Percentiles rank a stretch among this genome's conserved stretches.
These are phyloP conservation scores for Cheilinus undulatus DNA, from an alignment of 2,113 vertebrate genomes.

Conservation along the genomic window DNA sequence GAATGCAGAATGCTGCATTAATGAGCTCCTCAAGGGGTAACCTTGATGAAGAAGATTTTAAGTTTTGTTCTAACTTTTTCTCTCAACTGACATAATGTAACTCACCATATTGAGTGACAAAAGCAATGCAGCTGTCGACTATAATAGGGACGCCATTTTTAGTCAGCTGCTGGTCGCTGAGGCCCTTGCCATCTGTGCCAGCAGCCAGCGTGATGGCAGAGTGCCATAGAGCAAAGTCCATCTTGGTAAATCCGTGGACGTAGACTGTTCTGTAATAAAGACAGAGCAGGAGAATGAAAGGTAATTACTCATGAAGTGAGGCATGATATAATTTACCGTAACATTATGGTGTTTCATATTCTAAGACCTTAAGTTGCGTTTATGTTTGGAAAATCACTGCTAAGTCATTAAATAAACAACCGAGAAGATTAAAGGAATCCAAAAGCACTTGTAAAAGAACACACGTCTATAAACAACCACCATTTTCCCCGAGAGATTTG, in stretches of 20 bases:
- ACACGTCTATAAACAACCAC: slow-evolving; percentile 37
- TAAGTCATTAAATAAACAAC: slow-evolving; percentile 49
- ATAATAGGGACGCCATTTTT: slow-evolving; percentile 95
- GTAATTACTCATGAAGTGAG: background rate
- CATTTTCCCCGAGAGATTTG: slow-evolving; percentile 44
- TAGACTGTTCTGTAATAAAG: slow-evolving; percentile 89
- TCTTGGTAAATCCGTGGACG: slow-evolving; percentile 89
- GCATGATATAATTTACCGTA: background rate
- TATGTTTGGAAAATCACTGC: slow-evolving; percentile 13
- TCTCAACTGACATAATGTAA: slow-evolving; percentile 17
- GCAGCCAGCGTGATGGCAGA: slow-evolving; percentile 93
- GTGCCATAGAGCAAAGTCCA: slow-evolving; percentile 94
- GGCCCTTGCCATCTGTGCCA: slow-evolving; percentile 91
- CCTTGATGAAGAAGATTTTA: slow-evolving; percentile 10
- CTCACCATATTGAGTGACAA: slow-evolving; percentile 98
- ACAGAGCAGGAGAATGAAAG: background rate
- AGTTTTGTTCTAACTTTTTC: background rate
- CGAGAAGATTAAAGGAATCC: slow-evolving; percentile 56
- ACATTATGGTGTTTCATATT: slow-evolving; percentile 10
- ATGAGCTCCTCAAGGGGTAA: slow-evolving; percentile 38
- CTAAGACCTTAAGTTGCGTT: slow-evolving; percentile 20
- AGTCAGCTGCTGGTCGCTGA: slow-evolving; percentile 95
- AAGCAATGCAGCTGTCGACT: slow-evolving; percentile 96
- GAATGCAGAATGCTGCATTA: slow-evolving; percentile 17
- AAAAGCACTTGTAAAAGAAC: slow-evolving; percentile 31